Evolutionary conservation across 2,888 invertebrate species (phyloP).

Genomic region (Eretmocerus hayati): DNA sequence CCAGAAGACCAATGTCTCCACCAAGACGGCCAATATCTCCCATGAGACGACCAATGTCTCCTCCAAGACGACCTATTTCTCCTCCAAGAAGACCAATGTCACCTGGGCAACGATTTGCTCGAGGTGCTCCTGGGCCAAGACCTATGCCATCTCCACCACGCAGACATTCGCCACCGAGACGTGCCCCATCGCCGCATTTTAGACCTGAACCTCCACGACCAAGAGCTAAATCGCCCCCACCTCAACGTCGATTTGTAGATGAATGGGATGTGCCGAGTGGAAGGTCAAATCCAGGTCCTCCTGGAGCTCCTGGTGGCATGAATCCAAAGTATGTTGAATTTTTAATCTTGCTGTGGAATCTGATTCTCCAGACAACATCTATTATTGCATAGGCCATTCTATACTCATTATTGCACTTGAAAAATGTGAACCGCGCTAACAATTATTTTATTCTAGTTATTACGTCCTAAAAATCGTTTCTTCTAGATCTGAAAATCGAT

Average conservation of each 20-base stretch:
- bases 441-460: too few relatives aligned
- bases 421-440: not conserved
- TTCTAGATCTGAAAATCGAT: too few relatives aligned
- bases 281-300: constrained; percentile 16
- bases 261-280: constrained; percentile 43
- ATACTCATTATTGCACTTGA: not conserved
- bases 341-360: not conserved
- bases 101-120: constrained; percentile 8
- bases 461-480: too few relatives aligned
- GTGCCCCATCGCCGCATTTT: constrained; percentile 2
- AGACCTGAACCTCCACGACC: constrained; percentile 25
- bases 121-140: too few relatives aligned
- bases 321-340: constrained; percentile 12
- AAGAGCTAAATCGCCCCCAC: constrained; percentile 23
- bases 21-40: constrained; percentile 2
- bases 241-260: constrained; percentile 30
- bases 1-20: not conserved
- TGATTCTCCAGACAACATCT: too few relatives aligned
- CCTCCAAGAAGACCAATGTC: constrained; percentile 18
- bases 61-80: constrained; percentile 21
- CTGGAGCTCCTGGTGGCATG: constrained; percentile 7
- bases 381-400: too few relatives aligned
- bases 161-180: constrained; percentile 12
- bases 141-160: constrained; percentile 13
- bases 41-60: constrained; percentile 17